Evolutionary conservation across 2,797 vertebrate species (phyloP), one percentile per base, ranked within the genome.

Genomic region (Aplochiton taeniatus): DNA sequence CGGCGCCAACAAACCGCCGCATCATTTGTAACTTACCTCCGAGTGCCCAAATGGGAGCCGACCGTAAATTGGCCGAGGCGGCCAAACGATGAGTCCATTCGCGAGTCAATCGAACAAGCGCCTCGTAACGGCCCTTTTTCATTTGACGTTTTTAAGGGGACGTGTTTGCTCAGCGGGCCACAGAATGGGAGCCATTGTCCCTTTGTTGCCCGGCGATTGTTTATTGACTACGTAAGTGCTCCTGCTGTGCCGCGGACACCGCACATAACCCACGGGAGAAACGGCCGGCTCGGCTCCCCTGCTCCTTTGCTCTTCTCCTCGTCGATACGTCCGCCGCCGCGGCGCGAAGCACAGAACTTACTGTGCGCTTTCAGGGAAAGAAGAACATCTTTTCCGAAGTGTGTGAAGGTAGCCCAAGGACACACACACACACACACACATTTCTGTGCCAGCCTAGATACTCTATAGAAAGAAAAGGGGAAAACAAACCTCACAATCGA

Each of bases 181-280:
- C 75, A 80, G 76, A 77, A 82, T 62, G 75, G 73, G 55, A 69
- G 75, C 82, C 79, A 83, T 86, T 90, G 85, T 88, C 83, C 84
- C 81, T 85, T 88, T 89, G 88, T 88, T 76, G 72, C 67, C 70
- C 79, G 74, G 77, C 88, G 88, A 89, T 91, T 88, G 87, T 90
- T 90, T 90, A 91, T 91, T 68, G 86, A 90, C 86, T 78, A 49
- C 69, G 78, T 66, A 73, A 79, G 72, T 60, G 46, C 68, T 72
- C 68, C 80, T 60, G 74, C 66, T 46, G 59, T 69, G 65, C 72
- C 63, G 72, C 71, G 74, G 69, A 75, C 78, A 70, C 73, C 61
- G 73, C 74, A 68, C n/a, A 42, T 70, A 73, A 75, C 75, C 75
- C 84, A n/a, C 78, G 48, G 58, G 74, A 82, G 81, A 84, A 68